A percentile compares a stretch with the other conserved stretches of the same genome.
phyloP scores from a whole-genome alignment of 2,888 invertebrate species.

The Rhyacophila evoluta region DNA sequence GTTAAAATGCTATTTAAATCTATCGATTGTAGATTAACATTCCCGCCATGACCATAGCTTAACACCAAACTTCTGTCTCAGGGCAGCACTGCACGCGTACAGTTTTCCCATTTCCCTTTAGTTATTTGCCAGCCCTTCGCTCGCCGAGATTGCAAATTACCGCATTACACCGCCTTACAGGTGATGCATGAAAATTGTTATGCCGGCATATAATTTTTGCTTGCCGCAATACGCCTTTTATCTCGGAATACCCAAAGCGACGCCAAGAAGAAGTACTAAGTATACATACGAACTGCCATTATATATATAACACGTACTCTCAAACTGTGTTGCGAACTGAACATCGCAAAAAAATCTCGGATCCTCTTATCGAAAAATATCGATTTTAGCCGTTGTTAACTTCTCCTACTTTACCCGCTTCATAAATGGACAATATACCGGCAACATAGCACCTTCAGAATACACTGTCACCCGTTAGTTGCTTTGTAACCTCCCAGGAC shows the following conservation, averaged over 20 bases:
- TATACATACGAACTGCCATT: not conserved
- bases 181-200: slow-evolving; percentile 72
- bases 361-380: too few species aligned
- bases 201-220: slow-evolving; percentile 69
- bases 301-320: too few species aligned
- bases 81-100: slow-evolving; percentile 26
- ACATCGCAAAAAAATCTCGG: too few species aligned
- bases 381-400: too few species aligned
- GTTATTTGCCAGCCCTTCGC: slow-evolving; percentile 59
- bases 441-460: too few species aligned
- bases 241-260: slow-evolving; percentile 60
- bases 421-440: too few species aligned
- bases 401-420: too few species aligned
- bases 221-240: slow-evolving; percentile 66
- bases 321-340: too few species aligned
- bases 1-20: slow-evolving; percentile 1
- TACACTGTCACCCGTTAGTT: too few species aligned
- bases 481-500: too few species aligned
- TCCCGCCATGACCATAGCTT: slow-evolving; percentile 1
- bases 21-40: slow-evolving; percentile 19
- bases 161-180: slow-evolving; percentile 69
- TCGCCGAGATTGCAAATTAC: slow-evolving; percentile 69
- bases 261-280: not conserved
- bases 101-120: slow-evolving; percentile 47
- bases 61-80: slow-evolving; percentile 24